Percentiles rank a stretch among this genome's conserved stretches.
phyloP scores from a whole-genome alignment of 2,888 invertebrate genomes.

The Biston betularia region DNA sequence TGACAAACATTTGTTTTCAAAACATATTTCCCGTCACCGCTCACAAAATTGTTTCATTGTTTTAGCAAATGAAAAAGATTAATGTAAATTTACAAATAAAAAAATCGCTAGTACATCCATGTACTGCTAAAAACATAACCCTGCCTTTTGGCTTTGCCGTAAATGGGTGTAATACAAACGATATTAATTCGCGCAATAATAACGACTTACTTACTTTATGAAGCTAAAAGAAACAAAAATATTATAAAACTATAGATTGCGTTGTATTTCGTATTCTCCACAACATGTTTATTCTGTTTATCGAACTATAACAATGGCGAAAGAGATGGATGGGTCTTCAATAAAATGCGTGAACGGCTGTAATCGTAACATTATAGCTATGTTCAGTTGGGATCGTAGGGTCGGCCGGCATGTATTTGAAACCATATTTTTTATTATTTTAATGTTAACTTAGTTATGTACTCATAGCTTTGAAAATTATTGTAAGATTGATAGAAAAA shows the following conservation, averaged over 20 bases:
- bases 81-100: too few species aligned
- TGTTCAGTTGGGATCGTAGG: conserved; percentile 3
- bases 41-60: neutral
- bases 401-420: conserved; percentile 4
- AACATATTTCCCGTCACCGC: conserved; percentile 15
- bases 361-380: conserved; percentile 12
- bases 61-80: neutral
- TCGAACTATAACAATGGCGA: conserved; percentile 55
- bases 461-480: neutral
- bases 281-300: conserved; percentile 55
- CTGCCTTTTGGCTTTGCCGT: too few species aligned
- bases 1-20: conserved; percentile 22
- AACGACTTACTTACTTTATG: neutral
- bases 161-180: neutral
- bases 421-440: neutral
- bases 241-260: conserved; percentile 25
- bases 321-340: conserved; percentile 62
- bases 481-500: neutral
- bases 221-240: conserved; percentile 9
- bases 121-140: too few species aligned
- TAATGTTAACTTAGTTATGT: neutral
- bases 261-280: conserved; percentile 54
- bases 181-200: neutral
- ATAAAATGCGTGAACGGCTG: conserved; percentile 47
- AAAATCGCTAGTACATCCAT: too few species aligned